These are phyloP conservation scores for Punctoribates punctum DNA, from an alignment of 2,888 invertebrate genomes.

Conservation along the genomic window DNA sequence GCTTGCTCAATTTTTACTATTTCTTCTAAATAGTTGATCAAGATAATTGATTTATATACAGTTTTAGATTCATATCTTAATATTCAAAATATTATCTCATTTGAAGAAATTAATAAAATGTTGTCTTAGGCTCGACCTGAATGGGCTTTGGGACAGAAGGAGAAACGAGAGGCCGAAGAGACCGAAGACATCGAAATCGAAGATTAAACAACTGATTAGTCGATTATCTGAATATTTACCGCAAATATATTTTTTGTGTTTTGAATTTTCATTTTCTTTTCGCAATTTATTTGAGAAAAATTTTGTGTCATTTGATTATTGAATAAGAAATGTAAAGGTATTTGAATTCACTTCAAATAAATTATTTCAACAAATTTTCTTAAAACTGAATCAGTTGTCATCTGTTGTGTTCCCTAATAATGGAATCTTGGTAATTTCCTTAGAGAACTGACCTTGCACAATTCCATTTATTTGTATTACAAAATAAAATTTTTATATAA, in stretches of 20 bases:
- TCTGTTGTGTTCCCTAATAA: too few relatives aligned
- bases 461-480: too few relatives aligned
- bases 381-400: background rate
- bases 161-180: conserved; percentile 44
- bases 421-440: too few relatives aligned
- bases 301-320: background rate
- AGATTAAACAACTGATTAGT: background rate
- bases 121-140: conserved; percentile 47
- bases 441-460: too few relatives aligned
- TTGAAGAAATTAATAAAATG: background rate
- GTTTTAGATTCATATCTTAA: background rate
- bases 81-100: background rate
- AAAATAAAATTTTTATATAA: too few relatives aligned
- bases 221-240: background rate
- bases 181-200: conserved; percentile 36
- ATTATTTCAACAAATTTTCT: background rate
- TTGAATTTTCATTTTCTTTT: background rate
- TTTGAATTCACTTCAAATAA: background rate
- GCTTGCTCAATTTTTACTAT: too few relatives aligned
- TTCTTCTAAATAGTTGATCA: too few relatives aligned
- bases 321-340: background rate
- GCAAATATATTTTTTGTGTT: conserved; percentile 5
- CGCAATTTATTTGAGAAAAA: background rate
- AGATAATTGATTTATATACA: background rate
- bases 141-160: conserved; percentile 49